These are phyloP conservation scores for Actinostola sp. DNA, from an alignment of 92 coral and sea anemone species.

Conservation along the genomic window DNA sequence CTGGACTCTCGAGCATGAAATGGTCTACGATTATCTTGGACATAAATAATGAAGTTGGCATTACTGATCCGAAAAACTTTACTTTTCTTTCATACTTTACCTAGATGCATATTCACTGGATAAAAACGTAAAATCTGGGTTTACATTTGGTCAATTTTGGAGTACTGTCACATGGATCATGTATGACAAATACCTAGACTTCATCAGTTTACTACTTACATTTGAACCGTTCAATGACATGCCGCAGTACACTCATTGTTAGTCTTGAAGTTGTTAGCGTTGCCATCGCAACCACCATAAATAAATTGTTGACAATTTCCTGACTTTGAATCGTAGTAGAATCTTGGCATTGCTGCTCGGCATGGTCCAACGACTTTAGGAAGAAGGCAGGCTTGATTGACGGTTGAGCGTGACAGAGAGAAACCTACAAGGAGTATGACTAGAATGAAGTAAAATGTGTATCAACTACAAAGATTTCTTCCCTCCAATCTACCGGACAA, in stretches of 20 bases:
- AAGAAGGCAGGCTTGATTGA: slow-evolving; percentile 3
- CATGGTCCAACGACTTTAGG: slow-evolving; percentile 55
- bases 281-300: slow-evolving; percentile 72
- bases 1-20: no score
- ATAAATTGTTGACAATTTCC: slow-evolving; percentile 55
- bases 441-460: slow-evolving; percentile 8
- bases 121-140: no score
- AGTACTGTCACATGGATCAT: no score
- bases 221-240: no score
- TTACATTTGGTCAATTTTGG: no score
- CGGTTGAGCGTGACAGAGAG: background rate
- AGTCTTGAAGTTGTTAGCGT: slow-evolving; percentile 57
- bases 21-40: no score
- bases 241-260: slow-evolving; percentile 50
- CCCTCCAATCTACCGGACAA: background rate
- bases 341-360: slow-evolving; percentile 60
- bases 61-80: no score
- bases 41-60: no score
- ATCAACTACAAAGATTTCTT: background rate
- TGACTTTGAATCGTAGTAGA: slow-evolving; percentile 44
- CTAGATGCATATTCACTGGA: no score
- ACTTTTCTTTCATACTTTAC: no score
- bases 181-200: no score
- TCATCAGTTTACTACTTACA: no score
- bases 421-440: slow-evolving; percentile 20